phyloP scores from a whole-genome alignment of 2,888 invertebrate genomes.

The Dryobotodes eremita region DNA sequence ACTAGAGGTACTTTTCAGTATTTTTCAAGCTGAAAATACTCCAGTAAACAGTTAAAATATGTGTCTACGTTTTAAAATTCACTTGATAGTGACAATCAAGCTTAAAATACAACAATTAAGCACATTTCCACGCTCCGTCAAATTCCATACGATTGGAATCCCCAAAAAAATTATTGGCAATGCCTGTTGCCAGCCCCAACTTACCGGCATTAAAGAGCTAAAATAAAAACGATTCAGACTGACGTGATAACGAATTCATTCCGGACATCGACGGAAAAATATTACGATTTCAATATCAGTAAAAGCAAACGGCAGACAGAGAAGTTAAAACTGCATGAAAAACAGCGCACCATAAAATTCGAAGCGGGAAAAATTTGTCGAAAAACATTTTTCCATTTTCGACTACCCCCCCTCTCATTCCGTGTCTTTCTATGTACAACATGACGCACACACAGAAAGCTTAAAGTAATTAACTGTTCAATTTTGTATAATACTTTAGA shows the following conservation, averaged over 20 bases:
- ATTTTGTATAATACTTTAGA: slow-evolving; percentile 82
- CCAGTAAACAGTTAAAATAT: neutral
- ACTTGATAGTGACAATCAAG: neutral
- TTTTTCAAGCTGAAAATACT: neutral
- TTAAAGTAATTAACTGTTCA: slow-evolving; percentile 88
- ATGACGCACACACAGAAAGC: slow-evolving; percentile 56
- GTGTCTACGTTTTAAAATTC: neutral
- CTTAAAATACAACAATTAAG: slow-evolving; percentile 3
- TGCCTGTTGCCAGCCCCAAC: slow-evolving; percentile 4
- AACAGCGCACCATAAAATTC: slow-evolving; percentile 63
- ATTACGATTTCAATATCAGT: slow-evolving; percentile 67
- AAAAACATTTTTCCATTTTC: slow-evolving; percentile 77
- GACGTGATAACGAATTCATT: slow-evolving; percentile 51
- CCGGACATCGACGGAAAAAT: slow-evolving; percentile 60
- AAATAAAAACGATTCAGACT: slow-evolving; percentile 38
- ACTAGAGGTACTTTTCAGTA: too few species aligned
- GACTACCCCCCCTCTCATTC: slow-evolving; percentile 55
- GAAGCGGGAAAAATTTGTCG: slow-evolving; percentile 72
- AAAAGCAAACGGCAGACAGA: slow-evolving; percentile 67
- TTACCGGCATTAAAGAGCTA: slow-evolving; percentile 42
- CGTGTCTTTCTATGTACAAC: slow-evolving; percentile 58
- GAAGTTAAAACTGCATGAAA: slow-evolving; percentile 67
- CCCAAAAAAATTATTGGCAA: slow-evolving; percentile 33
- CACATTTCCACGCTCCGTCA: neutral
- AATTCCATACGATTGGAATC: slow-evolving; percentile 1